A percentile compares a stretch with the other conserved stretches of the same genome.
Conservation (phyloP, 2,113 vertebrate genomes). For the Entelurus aequoreus region DNA sequence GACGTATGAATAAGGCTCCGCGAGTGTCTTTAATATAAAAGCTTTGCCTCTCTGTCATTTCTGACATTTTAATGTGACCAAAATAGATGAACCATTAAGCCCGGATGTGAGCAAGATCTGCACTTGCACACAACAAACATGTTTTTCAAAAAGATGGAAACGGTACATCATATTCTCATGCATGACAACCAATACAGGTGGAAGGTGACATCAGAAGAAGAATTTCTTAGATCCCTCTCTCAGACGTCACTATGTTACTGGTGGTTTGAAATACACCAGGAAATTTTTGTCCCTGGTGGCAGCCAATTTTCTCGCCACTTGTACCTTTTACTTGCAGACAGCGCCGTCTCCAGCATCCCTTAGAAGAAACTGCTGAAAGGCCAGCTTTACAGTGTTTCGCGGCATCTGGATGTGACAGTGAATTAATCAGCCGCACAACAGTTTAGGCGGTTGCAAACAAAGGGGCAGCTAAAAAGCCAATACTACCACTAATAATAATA, state of each 20-base stretch:
- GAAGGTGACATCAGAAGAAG: slow-evolving; percentile 9
- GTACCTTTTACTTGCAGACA: slow-evolving; percentile 22
- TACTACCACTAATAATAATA: no score
- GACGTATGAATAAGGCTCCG: slow-evolving; percentile 8
- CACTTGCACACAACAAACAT: slow-evolving; percentile 5
- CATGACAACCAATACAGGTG: background rate
- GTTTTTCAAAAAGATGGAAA: slow-evolving; percentile 22
- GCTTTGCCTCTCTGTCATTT: slow-evolving; percentile 20
- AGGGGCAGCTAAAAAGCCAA: background rate
- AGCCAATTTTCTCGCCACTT: slow-evolving; percentile 33
- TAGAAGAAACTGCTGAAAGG: slow-evolving; percentile 31
- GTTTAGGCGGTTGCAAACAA: slow-evolving; percentile 6
- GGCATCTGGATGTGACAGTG: slow-evolving; percentile 6
- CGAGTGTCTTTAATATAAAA: slow-evolving; percentile 20
- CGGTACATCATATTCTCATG: background rate
- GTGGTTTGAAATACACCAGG: slow-evolving; percentile 34
- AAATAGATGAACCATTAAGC: slow-evolving; percentile 28
- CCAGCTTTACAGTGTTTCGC: slow-evolving; percentile 9
- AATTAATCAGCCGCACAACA: slow-evolving; percentile 19
- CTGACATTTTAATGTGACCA: slow-evolving; percentile 24
- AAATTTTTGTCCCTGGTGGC: slow-evolving; percentile 27
- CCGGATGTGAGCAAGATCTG: background rate
- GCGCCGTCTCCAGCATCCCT: slow-evolving; percentile 1
- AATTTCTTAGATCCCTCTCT: slow-evolving; percentile 13
- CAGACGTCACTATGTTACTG: slow-evolving; percentile 15